Base-by-base conservation (phyloP, 2,888 invertebrate species). In the Lepidocyrtoides sp. region DNA sequence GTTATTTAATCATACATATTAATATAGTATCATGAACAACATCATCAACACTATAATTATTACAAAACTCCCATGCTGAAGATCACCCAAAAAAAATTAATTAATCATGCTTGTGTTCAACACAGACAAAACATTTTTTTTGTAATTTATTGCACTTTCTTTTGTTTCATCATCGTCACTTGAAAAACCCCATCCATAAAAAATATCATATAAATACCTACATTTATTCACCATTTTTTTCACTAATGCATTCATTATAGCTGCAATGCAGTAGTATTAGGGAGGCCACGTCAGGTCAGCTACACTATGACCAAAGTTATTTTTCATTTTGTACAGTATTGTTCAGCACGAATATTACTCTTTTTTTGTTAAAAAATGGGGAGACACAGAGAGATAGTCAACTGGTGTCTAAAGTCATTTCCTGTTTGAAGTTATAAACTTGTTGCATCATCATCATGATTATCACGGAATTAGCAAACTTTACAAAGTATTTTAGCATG, bases 401-500 rank as follows among this genome's bases (percentile, higher is more conserved):
- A 77, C 20, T 41, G 57, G 77, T 75, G 88, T 84, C 87, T 89
- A 89, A 75, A 91, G 83, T 84, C 91, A 91, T 91, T 91, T 91
- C 91, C 91, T 83, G 91, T 88, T 91, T 91, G 23, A 83, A 83
- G 88, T 60, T 63, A 79, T 82, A 87, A 88, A 91, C 77, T 88
- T 88, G 91, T 91, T 91, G 91, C 91, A 91, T 91, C 91, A 91
- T 81, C 81, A 41, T 81, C 81, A 60, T 60, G 81, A 81, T 60
- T 81, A 81, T 23, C 60, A 60, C 36, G 32, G 60, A 60, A 81
- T 81, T 81, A 81, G 60, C 81, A 60, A 81, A 60, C 41, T 84
- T 88, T 83, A 91, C 87, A 91, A 91, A 83, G 72, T 89, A 83
- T 66, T 81, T 48, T 87, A 51, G 63, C 48, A 82, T 36, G 81